Base-by-base conservation (phyloP, 2,113 vertebrate species). In the Neotoma lepida region DNA sequence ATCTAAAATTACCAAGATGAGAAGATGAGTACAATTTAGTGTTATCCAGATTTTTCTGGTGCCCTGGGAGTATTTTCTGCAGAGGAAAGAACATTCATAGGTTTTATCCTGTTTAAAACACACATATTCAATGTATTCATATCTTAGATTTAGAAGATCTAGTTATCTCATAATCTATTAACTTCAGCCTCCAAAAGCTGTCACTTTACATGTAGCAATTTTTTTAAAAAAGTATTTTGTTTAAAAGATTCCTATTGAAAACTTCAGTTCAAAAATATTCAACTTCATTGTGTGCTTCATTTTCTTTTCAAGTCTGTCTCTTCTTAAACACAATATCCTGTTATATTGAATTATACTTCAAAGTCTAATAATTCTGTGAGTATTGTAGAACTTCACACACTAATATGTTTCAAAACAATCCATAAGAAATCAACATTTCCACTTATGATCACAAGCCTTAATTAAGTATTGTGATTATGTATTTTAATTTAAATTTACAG, bases 351-450 rank as follows among this genome's bases (percentile, higher is more conserved):
- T 91, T 95, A 82, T 44, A 64, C 17, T 80, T 78, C 68, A 49
- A 92, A 93, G 89, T 66, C 33, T 76, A 96, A 89, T 54, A 71
- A 89, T 18, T 77, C 6, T 88, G 73, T 89, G 95, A 95, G 91
- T 15, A 68, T 68, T 71, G 1, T 87, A 35, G 14, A 90, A 86
- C n/a, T 77, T 73, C 56, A 61, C 13, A 13, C 49, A 74, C 33
- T 81, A 81, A 88, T 49, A 9, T 90, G 26, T 87, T 92, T 93
- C 56, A 68, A 84, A 95, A 58, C 9, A 91, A 22, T 17, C 28
- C n/a, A 35, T 84, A 82, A n/a, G n/a, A 77, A 77, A 91, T 33
- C 54, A 86, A 58, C 10, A 84, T 68, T 92, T 91, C 35, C 86
- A 80, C 9, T 61, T 71, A 77, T 44, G 39, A 46, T 49, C 30